These are phyloP conservation scores for Carcina quercana DNA, from an alignment of 2,888 invertebrate species.

Conservation along the genomic window DNA sequence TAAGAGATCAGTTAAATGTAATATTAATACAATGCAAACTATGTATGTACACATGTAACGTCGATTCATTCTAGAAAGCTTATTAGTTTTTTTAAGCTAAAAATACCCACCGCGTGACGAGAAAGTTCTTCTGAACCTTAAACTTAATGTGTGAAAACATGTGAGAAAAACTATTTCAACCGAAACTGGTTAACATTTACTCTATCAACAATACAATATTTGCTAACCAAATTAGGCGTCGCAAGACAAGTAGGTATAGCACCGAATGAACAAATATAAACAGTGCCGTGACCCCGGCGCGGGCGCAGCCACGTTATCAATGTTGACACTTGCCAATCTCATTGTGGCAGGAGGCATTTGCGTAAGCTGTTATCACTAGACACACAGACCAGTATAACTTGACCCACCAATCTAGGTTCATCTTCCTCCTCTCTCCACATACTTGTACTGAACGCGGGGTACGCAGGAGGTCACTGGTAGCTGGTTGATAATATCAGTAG, in stretches of 20 bases:
- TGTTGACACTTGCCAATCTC: conserved; percentile 60
- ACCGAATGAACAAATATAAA: conserved; percentile 30
- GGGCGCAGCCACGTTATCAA: conserved; percentile 49
- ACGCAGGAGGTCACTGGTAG: conserved; percentile 23
- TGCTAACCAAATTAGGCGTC: neutral
- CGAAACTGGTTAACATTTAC: too few species aligned
- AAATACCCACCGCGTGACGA: too few species aligned
- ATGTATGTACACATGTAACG: too few species aligned
- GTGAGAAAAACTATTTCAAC: neutral
- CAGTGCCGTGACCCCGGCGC: conserved; percentile 44
- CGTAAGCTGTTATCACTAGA: conserved; percentile 51
- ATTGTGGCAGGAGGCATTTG: conserved; percentile 54
- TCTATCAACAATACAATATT: too few species aligned
- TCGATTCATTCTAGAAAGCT: too few species aligned
- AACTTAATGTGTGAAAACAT: too few species aligned
- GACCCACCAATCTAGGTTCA: conserved; percentile 18
- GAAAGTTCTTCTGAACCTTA: too few species aligned
- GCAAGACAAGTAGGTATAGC: conserved; percentile 12
- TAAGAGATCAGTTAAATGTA: too few species aligned
- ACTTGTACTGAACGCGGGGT: conserved; percentile 1
- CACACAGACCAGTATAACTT: conserved; percentile 30
- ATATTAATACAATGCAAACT: too few species aligned
- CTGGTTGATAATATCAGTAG: conserved; percentile 41
- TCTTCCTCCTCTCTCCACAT: neutral
- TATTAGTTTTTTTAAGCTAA: too few species aligned